A percentile compares a stretch with the other conserved stretches of the same genome.
phyloP scores from a whole-genome alignment of 2,113 vertebrate species.

The Sander lucioperca region DNA sequence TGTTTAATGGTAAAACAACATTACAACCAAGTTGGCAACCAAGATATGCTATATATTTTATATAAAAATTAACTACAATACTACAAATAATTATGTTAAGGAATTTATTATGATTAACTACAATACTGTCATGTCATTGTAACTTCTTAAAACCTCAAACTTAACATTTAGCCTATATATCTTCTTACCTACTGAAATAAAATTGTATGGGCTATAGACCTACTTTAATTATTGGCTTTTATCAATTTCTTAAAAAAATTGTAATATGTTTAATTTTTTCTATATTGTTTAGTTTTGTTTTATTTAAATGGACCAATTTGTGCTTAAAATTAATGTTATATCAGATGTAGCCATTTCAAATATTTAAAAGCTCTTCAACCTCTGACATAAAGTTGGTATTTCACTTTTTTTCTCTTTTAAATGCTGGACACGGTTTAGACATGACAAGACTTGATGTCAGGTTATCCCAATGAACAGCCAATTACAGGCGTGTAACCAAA shows the following conservation, averaged over 20 bases:
- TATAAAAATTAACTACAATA: no score
- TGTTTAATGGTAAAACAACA: not conserved
- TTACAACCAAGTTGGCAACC: no score
- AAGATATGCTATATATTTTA: no score
- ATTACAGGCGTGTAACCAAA: conserved; percentile 64
- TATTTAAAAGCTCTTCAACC: not conserved
- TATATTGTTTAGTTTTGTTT: not conserved
- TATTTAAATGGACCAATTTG: not conserved
- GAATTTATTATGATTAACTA: not conserved
- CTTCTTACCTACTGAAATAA: not conserved
- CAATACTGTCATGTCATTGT: not conserved
- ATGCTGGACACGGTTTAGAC: conserved; percentile 66
- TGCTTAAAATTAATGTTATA: not conserved
- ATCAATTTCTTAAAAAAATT: not conserved
- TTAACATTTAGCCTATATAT: not conserved
- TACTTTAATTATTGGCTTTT: not conserved
- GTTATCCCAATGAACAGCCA: conserved; percentile 68
- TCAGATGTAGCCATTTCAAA: not conserved
- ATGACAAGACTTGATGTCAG: conserved; percentile 74
- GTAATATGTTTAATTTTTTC: not conserved
- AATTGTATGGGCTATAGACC: not conserved
- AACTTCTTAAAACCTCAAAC: not conserved
- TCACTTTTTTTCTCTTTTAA: not conserved
- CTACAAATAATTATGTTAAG: not conserved
- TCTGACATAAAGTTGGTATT: conserved; percentile 22